These are phyloP conservation scores for Ornithorhynchus anatinus DNA, from an alignment of 2,113 vertebrate species.

Conservation along the genomic window DNA sequence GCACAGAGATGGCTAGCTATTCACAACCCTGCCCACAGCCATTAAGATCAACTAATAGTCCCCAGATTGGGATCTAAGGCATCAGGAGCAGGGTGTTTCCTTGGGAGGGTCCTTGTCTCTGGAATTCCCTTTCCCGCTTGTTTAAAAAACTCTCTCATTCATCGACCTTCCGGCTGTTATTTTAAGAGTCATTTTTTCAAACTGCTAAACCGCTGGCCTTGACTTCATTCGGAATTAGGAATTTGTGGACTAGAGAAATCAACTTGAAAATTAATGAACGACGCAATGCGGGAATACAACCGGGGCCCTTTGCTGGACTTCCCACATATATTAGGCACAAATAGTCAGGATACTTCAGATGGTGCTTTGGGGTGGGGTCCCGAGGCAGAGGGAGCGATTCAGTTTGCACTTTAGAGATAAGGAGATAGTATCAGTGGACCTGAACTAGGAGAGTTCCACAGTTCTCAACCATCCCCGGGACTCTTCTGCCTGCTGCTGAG, in stretches of 20 bases:
- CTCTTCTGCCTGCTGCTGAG: conserved; percentile 64
- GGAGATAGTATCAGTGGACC: neutral
- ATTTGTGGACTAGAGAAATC: no score
- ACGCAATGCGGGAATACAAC: no score
- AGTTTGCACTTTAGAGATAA: neutral
- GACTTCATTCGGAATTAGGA: no score
- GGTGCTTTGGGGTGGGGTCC: neutral
- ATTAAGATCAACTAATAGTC: neutral
- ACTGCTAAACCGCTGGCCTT: no score
- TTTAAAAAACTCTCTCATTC: neutral
- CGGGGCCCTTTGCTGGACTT: no score
- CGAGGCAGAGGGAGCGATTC: neutral
- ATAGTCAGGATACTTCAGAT: neutral
- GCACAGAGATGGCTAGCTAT: neutral
- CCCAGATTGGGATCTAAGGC: neutral
- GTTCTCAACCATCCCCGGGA: no score
- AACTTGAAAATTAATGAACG: no score
- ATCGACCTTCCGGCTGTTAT: no score
- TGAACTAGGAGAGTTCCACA: no score
- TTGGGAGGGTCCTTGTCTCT: neutral
- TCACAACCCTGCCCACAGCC: neutral
- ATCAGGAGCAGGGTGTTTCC: neutral
- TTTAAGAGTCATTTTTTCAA: no score
- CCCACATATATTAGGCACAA: neutral
- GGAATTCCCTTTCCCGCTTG: neutral